phyloP scores from a whole-genome alignment of 2,797 vertebrate genomes.

The Mormyrops boulengeri region DNA sequence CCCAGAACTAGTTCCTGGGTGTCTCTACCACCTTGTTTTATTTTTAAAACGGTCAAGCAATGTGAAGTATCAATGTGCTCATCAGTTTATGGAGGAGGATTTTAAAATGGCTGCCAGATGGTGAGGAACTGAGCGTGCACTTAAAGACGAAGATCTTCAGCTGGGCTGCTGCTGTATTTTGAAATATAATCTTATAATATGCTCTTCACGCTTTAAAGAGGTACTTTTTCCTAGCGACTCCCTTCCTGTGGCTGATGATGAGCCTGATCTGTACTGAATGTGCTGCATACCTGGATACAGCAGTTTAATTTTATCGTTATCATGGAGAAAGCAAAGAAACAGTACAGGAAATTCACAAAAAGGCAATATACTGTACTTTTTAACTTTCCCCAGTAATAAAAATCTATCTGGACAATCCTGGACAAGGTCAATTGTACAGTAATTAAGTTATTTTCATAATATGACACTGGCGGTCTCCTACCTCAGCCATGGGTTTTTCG shows the following conservation, averaged over 20 bases:
- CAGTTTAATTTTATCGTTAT: neutral
- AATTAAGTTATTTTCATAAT: neutral
- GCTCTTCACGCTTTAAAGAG: neutral
- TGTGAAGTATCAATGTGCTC: neutral
- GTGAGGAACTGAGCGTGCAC: neutral
- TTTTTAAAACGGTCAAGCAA: neutral
- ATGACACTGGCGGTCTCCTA: conserved; percentile 39
- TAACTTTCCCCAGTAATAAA: neutral
- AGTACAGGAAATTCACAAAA: neutral
- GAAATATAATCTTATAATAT: neutral
- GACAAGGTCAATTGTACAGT: neutral
- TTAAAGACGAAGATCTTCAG: neutral
- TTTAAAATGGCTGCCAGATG: conserved; percentile 3
- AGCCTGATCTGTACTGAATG: neutral
- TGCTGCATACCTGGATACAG: neutral
- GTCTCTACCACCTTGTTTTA: neutral
- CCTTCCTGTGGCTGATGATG: neutral
- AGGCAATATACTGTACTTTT: neutral
- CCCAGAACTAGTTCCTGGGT: neutral
- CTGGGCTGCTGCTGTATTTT: neutral
- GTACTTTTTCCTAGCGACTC: neutral
- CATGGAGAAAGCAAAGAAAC: neutral
- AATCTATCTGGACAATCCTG: neutral
- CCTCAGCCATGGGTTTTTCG: conserved; percentile 90
- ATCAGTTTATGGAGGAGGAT: neutral